Evolutionary conservation across 2,797 vertebrate species (phyloP).

Genomic region (Danio aesculapii): DNA sequence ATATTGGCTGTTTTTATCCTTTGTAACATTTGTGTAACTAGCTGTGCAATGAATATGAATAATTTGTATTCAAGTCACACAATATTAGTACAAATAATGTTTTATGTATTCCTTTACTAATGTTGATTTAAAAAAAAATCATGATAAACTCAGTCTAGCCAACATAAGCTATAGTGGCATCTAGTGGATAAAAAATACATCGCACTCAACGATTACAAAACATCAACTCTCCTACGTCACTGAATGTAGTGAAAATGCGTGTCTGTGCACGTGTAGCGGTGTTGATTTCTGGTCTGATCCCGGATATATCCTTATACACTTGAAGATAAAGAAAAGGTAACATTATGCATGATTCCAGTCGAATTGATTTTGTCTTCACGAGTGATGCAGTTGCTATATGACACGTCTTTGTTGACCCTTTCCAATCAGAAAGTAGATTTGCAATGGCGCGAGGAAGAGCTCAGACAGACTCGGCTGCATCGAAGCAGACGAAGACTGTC

Average conservation of each 20-base stretch:
- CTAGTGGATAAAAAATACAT: constrained; percentile 46
- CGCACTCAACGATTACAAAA: constrained; percentile 70
- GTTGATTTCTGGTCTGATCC: neutral
- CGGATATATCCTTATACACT: neutral
- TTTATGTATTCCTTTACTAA: no score
- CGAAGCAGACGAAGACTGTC: constrained; percentile 55
- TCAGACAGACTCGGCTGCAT: constrained; percentile 47
- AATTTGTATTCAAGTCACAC: no score
- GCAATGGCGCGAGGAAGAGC: constrained; percentile 56
- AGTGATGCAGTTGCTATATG: neutral
- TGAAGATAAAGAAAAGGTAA: constrained; percentile 10
- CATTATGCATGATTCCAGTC: neutral
- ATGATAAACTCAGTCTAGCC: no score
- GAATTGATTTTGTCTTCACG: neutral
- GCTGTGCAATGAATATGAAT: no score
- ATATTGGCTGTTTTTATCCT: no score
- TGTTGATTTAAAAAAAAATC: no score
- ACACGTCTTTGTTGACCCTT: neutral
- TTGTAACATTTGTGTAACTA: no score
- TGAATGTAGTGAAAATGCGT: neutral
- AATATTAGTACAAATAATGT: no score
- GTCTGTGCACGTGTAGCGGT: constrained; percentile 23
- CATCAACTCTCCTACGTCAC: constrained; percentile 46
- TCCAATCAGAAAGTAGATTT: neutral
- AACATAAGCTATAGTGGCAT: constrained; percentile 46